Evolutionary conservation across 2,797 vertebrate genomes (phyloP), one percentile per base, ranked within the genome.

Genomic region (Carduelis carduelis): DNA sequence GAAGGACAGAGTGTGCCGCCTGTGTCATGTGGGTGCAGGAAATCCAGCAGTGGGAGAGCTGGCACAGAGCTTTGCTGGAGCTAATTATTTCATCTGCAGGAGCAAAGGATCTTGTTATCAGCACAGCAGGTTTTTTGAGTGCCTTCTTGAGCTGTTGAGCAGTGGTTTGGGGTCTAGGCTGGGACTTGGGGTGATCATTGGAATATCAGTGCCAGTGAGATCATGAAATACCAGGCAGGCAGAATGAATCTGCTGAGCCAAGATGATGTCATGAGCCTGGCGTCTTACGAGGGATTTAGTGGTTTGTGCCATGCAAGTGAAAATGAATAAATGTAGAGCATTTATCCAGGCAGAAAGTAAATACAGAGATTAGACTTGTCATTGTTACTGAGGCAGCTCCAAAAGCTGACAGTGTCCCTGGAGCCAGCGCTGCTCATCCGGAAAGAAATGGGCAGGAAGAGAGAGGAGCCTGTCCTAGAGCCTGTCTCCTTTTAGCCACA

Each of bases 331-430:
- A 84, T 53, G 72, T 17, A 59, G 94, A 82, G 70, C 82, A 52
- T 96, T 95, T 93, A 76, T 89, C 84, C n/a, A 56, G 61, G 47
- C 80, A 88, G 95, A 97, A 96, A 85, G 93, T 91, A 96, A 96
- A 94, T 95, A 91, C 71, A 39, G 95, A 97, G 90, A 72, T 91
- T 85, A 89, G 77, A 84, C 44, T 85, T 91, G 74, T 87, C 82
- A 55, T 72, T 87, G 78, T 91, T 86, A 41, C 61, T 88, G 92
- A 90, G 92, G 89, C 87, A 66, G 87, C 95, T 78, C 94, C 81
- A 87, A 95, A 95, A 79, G 93, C 90, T 80, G 93, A 94, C 60
- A 39, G 60, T 52, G 83, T 81, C 93, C 92, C 91, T 35, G 78
- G 76, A 94, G 96, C 92, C 91, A 74, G 95, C 35, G 28, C 87